Evolutionary conservation across 1,140 invertebrate species (phyloP), one percentile per base, ranked within the genome.

Genomic region (Musca domestica): DNA sequence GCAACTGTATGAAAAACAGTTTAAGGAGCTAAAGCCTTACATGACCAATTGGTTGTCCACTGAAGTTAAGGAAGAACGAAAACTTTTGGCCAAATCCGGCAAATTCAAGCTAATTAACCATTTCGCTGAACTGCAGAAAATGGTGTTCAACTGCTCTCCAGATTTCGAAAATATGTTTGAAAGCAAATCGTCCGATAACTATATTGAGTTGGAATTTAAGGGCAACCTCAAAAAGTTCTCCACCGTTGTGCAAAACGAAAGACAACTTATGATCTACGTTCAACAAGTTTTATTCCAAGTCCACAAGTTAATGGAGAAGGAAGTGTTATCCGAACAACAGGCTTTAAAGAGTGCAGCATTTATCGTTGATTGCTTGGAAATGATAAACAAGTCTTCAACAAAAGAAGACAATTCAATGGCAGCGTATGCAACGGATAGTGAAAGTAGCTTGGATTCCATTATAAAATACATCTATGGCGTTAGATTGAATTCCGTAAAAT

Each of bases 381-480:
- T 68, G 14, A 61, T 69, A 15, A 7, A 12, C 7, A 30, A 34
- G 6, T 27, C 14, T 30, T 20, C 34, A 3, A 1, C 27, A 10
- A 2, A 61, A 7, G 20, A n/a, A 27, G 61, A 65, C 12, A 15
- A 5, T 23, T 12, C 34, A 14, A 20, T 23, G 7, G 17, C 23
- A 17, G 22, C 19, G 0, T 20, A 27, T n/a, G 0, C 27, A 17
- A 1, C 30, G 15, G n/a, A 30, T n/a, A 22, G 23, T 23, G 67
- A 56, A 0, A 68, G 41, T 61, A 66, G 64, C 34, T 65, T 71
- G 3, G 64, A 75, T 19, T 69, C 67, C 15, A 49, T 78, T 14
- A 15, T 81, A 25, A 76, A 81, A 67, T 82, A 80, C 47, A 74
- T 82, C 17, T 81, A 70, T 48, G 70, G 48, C 25, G 73, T 73